phyloP scores from a whole-genome alignment of 2,888 invertebrate genomes.

The Cephus sareptanus region DNA sequence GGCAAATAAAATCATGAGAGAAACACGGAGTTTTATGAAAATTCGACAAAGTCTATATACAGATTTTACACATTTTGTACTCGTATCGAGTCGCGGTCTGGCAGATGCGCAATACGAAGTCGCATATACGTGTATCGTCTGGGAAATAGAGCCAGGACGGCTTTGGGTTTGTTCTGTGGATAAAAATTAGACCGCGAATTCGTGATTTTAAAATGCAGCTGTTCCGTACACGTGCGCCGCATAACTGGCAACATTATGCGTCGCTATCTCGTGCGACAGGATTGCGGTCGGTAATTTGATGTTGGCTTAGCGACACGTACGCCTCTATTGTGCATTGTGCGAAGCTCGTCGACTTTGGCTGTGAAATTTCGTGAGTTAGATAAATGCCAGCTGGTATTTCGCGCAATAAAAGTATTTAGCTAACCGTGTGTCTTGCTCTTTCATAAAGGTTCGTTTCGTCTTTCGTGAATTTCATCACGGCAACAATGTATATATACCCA shows the following conservation, averaged over 20 bases:
- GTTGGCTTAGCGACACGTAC: conserved; percentile 2
- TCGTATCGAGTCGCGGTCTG: background rate
- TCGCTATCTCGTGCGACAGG: conserved; percentile 31
- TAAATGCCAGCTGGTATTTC: background rate
- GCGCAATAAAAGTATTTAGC: background rate
- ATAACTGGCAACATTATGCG: conserved; percentile 45
- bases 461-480: background rate
- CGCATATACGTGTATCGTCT: background rate
- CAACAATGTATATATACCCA: no score
- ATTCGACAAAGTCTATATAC: background rate
- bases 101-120: background rate
- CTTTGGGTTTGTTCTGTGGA: conserved; percentile 25
- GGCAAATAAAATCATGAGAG: background rate
- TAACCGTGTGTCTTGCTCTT: background rate
- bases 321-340: conserved; percentile 4
- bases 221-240: conserved; percentile 49
- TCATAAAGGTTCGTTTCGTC: background rate
- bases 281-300: conserved; percentile 24
- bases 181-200: conserved; percentile 27
- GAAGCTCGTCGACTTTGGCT: background rate
- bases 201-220: conserved; percentile 55
- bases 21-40: background rate
- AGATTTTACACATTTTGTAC: background rate
- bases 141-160: conserved; percentile 7
- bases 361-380: background rate